Evolutionary conservation across 2,888 invertebrate genomes (phyloP), one percentile per base, ranked within the genome.

Genomic region (Lepidocyrtoides sp.): DNA sequence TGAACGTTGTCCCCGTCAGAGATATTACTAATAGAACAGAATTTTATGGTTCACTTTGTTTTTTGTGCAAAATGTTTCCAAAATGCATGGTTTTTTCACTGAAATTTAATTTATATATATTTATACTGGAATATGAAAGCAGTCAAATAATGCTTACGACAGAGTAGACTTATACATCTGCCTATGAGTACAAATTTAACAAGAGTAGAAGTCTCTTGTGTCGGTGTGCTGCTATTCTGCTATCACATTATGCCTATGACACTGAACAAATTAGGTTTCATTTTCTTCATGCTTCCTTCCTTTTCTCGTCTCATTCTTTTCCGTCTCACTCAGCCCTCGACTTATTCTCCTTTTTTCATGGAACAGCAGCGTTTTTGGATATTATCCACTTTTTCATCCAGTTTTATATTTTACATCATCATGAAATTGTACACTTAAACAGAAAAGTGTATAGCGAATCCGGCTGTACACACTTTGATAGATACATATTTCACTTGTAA

Each of bases 171-270:
- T n/a, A n/a, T n/a, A n/a, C n/a, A n/a, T n/a, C n/a, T n/a, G n/a
- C n/a, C n/a, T n/a, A n/a, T n/a, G n/a, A n/a, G n/a, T n/a, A n/a
- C n/a, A n/a, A n/a, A 20, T 29, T 32, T 26, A 54, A 4, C 48
- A 2, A 36, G 44, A 44, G 60, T 57, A 41, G 32, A 17, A 32
- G 66, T 29, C 88, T 63, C 48, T 41, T 48, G 44, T 63, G 48
- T 32, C 29, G 29, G 2, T 60, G 23, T 60, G 23, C 36, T 41
- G n/a, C 57, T 63, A 10, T 23, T 20, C 57, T 36, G 32, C 66
- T 26, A 88, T 87, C 81, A 60, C 81, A 82, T 88, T 88, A 88
- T 81, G 82, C 57, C 69, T 88, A 36, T 88, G 88, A 88, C 88
- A 88, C 36, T 57, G 29, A 88, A 88, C 82, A 88, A 88, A 88